Evolutionary conservation across 2,888 invertebrate species (phyloP).

Genomic region (Scrobipalpa costella): DNA sequence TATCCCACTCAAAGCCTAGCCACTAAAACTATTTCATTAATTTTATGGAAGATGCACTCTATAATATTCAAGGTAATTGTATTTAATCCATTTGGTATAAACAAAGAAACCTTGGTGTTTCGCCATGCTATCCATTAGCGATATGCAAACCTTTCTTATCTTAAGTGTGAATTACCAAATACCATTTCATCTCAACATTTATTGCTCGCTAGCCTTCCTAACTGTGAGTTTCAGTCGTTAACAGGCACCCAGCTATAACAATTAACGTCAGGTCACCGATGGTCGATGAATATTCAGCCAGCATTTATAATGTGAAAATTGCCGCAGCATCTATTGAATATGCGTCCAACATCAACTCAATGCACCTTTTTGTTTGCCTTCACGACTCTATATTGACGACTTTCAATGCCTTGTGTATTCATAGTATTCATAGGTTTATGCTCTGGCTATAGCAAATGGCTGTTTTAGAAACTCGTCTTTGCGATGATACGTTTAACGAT

Average conservation of each 20-base stretch:
- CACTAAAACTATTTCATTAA: too few relatives aligned
- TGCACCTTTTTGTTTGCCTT: conserved; percentile 56
- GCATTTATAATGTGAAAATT: conserved; percentile 72
- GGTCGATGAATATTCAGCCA: conserved; percentile 72
- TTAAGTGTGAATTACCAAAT: neutral
- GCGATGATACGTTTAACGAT: too few relatives aligned
- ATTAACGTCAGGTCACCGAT: conserved; percentile 71
- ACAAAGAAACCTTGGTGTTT: too few relatives aligned
- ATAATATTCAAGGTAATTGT: too few relatives aligned
- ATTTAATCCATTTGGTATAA: too few relatives aligned
- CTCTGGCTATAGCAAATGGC: too few relatives aligned
- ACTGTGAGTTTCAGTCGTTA: conserved; percentile 46
- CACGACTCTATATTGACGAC: conserved; percentile 49
- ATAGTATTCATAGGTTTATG: conserved; percentile 1
- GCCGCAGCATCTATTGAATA: conserved; percentile 62
- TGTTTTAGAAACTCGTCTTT: too few relatives aligned
- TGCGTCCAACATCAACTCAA: conserved; percentile 57
- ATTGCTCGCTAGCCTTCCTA: conserved; percentile 26
- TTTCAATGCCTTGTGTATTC: conserved; percentile 33
- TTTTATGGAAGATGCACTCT: too few relatives aligned
- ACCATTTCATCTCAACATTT: too few relatives aligned
- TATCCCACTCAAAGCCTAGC: too few relatives aligned
- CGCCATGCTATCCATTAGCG: too few relatives aligned
- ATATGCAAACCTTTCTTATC: too few relatives aligned
- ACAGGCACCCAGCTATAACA: conserved; percentile 63